Conservation (phyloP, 2,113 vertebrate genomes). For the Elaphurus davidianus region DNA sequence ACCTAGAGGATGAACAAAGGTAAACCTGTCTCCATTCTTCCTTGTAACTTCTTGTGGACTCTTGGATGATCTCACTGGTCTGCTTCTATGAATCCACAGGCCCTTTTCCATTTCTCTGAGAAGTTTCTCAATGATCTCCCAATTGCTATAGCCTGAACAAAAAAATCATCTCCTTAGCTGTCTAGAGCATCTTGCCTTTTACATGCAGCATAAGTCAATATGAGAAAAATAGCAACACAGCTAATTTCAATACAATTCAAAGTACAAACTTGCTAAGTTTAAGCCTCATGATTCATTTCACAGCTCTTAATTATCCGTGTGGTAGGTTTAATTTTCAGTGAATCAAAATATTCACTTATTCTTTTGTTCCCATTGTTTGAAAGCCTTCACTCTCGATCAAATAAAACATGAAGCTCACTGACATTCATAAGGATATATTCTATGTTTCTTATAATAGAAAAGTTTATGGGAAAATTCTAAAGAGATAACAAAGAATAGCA, state of each 20-base stretch:
- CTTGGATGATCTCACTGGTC: fast-evolving
- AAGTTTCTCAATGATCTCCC: background rate
- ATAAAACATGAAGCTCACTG: background rate
- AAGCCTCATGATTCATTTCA: background rate
- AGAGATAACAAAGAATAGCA: background rate
- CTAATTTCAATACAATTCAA: background rate
- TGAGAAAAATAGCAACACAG: background rate
- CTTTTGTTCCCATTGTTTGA: background rate
- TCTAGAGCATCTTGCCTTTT: background rate
- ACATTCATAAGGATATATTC: background rate
- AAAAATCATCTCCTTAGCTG: background rate
- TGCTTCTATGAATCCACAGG: too few relatives aligned
- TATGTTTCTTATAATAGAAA: background rate
- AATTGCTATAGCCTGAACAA: background rate
- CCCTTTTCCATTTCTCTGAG: background rate
- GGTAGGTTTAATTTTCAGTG: background rate
- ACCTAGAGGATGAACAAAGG: background rate
- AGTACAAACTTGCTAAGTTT: background rate
- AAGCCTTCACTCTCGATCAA: background rate
- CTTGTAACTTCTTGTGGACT: background rate
- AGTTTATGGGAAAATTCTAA: background rate
- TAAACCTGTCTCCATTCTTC: background rate
- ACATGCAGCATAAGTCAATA: background rate
- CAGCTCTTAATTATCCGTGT: background rate
- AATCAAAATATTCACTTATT: background rate